Evolutionary conservation across 2,888 invertebrate species (phyloP).

Genomic region (Melanostoma scalare): DNA sequence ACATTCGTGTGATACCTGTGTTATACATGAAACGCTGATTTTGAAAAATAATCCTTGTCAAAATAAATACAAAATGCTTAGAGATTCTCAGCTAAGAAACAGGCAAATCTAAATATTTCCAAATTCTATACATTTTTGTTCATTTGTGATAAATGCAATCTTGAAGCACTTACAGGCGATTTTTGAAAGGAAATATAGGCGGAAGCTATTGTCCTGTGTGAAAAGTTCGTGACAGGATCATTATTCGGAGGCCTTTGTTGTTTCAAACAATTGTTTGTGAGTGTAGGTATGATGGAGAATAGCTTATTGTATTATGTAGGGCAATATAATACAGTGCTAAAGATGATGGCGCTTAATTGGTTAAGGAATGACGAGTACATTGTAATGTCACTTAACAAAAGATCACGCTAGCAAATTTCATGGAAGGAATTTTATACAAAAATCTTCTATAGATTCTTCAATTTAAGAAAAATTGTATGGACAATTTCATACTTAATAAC

Average conservation of each 20-base stretch:
- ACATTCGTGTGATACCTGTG: conserved; percentile 50
- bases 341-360: conserved; percentile 65
- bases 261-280: conserved; percentile 25
- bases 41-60: conserved; percentile 78
- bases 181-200: conserved; percentile 15
- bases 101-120: conserved; percentile 50
- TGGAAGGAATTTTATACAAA: too few relatives aligned
- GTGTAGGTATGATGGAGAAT: conserved; percentile 27
- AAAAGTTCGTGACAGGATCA: conserved; percentile 70
- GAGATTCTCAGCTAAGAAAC: background rate
- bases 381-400: conserved; percentile 40
- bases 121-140: background rate
- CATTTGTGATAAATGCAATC: conserved; percentile 4
- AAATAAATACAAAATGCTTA: conserved; percentile 78
- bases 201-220: conserved; percentile 48
- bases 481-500: too few relatives aligned
- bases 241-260: conserved; percentile 60
- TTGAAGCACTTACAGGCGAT: conserved; percentile 36
- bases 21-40: conserved; percentile 39
- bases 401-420: background rate
- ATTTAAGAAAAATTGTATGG: too few relatives aligned
- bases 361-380: conserved; percentile 23
- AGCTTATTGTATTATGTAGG: conserved; percentile 36
- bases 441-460: too few relatives aligned
- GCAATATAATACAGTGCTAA: conserved; percentile 12